Base-by-base conservation (phyloP, 2,888 invertebrate genomes). In the Chalcis sispes region DNA sequence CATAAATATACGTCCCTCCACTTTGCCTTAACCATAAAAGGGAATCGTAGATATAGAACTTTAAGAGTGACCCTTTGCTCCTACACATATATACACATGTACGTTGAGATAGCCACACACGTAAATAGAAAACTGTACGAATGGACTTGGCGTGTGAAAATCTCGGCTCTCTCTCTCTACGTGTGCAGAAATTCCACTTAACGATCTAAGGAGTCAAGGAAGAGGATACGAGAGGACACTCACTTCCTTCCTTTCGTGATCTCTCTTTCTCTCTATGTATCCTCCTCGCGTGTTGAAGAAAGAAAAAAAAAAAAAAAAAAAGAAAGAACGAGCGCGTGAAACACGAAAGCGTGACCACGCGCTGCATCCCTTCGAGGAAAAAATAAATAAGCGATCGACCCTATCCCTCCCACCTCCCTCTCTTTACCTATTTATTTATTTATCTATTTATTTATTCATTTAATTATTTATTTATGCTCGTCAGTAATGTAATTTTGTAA, bases 331-430 rank as follows among this genome's bases (percentile, higher is more conserved):
- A n/a, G n/a, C n/a, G n/a, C 46, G 36, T 29, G 42, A 42, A 69
- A 58, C 67, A 56, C 58, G 67, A 58, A 69, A 69, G 69, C 69
- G 58, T 58, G 69, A 69, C 50, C 50, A 29, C 42, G 8, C 7
- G 42, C 7, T 15, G 10, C 4, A 36, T 10, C 36, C 36, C 10
- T 10, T 36, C 36, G 36, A 36, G 10, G 10, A 36, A 36, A 13
- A 4, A 42, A 13, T 4, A 42, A 42, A 42, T 54, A 50, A 25
- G 42, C 56, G 46, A 67, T 67, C 56, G 67, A 67, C 42, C 27
- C 62, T n/a, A 10, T 29, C 13, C 36, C 40, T 36, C 36, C 40
- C 66, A n/a, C 25, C 40, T 42, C 20, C 36, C 36, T 23, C 40
- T 40, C 15, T 25, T 42, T 61, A 42, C 23, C 23, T 42, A 15